Conservation (phyloP, 2,888 invertebrate species). For the Gonocerus acuteangulatus region DNA sequence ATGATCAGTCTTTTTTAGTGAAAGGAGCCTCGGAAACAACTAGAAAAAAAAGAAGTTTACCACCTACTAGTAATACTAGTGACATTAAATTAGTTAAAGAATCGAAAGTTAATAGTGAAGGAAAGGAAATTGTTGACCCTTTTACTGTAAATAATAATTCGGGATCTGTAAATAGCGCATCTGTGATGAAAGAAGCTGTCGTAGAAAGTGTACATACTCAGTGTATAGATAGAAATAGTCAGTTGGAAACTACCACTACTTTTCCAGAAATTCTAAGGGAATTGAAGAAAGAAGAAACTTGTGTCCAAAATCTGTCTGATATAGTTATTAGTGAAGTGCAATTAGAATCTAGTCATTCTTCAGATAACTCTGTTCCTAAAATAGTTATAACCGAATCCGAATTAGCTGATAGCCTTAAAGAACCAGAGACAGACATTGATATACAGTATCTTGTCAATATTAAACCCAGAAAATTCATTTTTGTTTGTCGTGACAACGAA, state of each 20-base stretch:
- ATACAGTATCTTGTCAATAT: slow-evolving; percentile 21
- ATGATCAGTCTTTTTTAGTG: slow-evolving; percentile 36
- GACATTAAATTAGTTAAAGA: neutral
- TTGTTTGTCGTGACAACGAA: slow-evolving; percentile 31
- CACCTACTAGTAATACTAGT: neutral
- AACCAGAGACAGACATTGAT: slow-evolving; percentile 28
- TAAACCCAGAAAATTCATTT: slow-evolving; percentile 33
- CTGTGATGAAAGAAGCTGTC: neutral
- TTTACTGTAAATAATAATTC: neutral
- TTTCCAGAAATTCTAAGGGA: too few relatives aligned
- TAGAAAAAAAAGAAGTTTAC: neutral
- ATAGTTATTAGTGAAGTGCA: neutral
- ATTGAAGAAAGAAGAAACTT: neutral
- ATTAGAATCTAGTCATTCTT: slow-evolving; percentile 1
- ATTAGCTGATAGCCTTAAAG: slow-evolving; percentile 25
- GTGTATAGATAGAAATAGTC: neutral
- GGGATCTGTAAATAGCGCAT: slow-evolving; percentile 1
- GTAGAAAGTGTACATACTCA: neutral
- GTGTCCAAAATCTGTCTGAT: neutral
- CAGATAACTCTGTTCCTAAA: slow-evolving; percentile 33
- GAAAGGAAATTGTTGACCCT: too few relatives aligned
- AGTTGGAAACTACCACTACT: too few relatives aligned
- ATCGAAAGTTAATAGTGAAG: too few relatives aligned
- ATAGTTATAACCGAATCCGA: slow-evolving; percentile 37
- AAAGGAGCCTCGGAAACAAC: slow-evolving; percentile 41